phyloP scores from a whole-genome alignment of 2,113 vertebrate species.

The Meriones unguiculatus region DNA sequence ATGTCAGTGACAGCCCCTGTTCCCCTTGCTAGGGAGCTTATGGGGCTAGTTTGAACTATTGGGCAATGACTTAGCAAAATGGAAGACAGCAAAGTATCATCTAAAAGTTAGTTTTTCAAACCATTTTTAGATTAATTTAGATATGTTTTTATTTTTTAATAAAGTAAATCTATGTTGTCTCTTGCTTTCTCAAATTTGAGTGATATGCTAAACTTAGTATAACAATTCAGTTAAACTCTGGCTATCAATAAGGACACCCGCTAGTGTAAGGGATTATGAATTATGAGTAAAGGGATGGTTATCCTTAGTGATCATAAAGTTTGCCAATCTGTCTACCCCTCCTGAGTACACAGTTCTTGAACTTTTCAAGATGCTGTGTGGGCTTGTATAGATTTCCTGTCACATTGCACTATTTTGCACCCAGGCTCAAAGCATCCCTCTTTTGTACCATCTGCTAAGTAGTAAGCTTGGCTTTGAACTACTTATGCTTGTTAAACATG shows the following conservation, averaged over 20 bases:
- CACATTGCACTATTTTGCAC: not conserved
- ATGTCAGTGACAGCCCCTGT: too few relatives aligned
- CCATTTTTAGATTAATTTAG: not conserved
- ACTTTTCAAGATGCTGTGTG: not conserved
- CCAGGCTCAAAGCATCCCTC: not conserved
- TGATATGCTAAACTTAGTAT: not conserved
- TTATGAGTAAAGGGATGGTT: not conserved
- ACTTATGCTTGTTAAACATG: conserved; percentile 20
- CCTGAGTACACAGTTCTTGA: not conserved
- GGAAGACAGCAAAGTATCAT: not conserved
- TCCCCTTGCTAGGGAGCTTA: too few relatives aligned
- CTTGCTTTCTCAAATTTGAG: not conserved
- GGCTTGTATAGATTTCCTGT: conserved; percentile 57
- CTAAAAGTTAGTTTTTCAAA: not conserved
- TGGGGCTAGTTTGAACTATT: not conserved
- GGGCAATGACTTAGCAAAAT: not conserved
- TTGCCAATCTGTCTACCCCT: not conserved
- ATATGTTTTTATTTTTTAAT: not conserved
- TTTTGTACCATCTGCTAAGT: not conserved
- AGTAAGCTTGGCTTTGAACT: not conserved
- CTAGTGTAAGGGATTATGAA: not conserved
- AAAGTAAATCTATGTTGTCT: not conserved
- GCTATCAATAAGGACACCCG: not conserved
- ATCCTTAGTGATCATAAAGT: not conserved
- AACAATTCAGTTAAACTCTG: not conserved